These are phyloP conservation scores for Agriopis leucophaearia DNA, from an alignment of 2,888 invertebrate species.

Conservation along the genomic window DNA sequence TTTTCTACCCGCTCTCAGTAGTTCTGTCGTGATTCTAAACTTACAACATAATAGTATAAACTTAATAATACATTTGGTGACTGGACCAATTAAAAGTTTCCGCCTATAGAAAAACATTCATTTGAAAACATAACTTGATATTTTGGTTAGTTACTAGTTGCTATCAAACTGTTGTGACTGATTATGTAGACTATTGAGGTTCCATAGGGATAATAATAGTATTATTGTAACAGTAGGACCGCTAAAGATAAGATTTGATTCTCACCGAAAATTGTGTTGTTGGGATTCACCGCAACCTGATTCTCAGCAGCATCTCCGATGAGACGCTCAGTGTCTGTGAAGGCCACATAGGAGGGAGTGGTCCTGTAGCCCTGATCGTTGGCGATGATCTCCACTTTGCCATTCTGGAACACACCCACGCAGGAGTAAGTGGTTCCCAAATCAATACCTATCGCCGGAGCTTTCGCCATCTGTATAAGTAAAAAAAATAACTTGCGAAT, in stretches of 20 bases:
- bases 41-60: too few species aligned
- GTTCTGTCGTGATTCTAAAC: too few species aligned
- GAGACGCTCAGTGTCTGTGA: constrained; percentile 93
- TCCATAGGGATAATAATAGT: constrained; percentile 9
- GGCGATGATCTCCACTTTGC: constrained; percentile 96
- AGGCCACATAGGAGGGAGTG: constrained; percentile 94
- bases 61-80: too few species aligned
- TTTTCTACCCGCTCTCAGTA: too few species aligned
- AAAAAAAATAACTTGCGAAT: constrained; percentile 42
- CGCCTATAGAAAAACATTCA: too few species aligned
- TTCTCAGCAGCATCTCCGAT: constrained; percentile 95
- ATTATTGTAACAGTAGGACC: neutral
- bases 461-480: constrained; percentile 88
- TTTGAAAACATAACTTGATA: too few species aligned
- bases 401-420: constrained; percentile 97
- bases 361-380: constrained; percentile 97
- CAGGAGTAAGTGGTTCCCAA: constrained; percentile 98
- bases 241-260: constrained; percentile 41
- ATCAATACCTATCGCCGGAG: constrained; percentile 98
- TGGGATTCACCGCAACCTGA: constrained; percentile 95
- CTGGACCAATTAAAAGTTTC: too few species aligned
- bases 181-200: neutral
- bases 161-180: too few species aligned
- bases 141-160: too few species aligned
- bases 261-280: constrained; percentile 94